Evolutionary conservation across 1,140 invertebrate genomes (phyloP).

Genomic region (Pachypeltis micranthus): DNA sequence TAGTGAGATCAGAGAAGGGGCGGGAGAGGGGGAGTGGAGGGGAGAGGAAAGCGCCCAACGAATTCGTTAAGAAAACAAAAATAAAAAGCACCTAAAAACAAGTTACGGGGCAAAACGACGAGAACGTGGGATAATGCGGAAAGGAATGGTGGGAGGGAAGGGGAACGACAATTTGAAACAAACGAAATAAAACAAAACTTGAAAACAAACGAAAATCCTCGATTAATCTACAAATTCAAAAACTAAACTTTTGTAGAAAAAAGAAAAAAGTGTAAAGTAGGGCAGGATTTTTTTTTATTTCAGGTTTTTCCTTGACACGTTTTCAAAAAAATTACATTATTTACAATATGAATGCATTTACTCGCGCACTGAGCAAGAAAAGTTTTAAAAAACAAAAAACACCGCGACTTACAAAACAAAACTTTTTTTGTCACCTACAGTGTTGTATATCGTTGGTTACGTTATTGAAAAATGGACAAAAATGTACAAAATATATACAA

Average conservation of each 20-base stretch:
- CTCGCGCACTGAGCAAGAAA: constrained; percentile 7
- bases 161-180: no score
- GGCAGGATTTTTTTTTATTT: constrained; percentile 24
- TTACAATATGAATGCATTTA: constrained; percentile 21
- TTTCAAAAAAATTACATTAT: constrained; percentile 25
- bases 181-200: background rate
- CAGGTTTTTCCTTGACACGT: constrained; percentile 23
- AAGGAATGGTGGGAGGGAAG: no score
- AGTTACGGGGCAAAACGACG: background rate
- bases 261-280: constrained; percentile 28
- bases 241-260: background rate
- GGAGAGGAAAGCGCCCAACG: background rate
- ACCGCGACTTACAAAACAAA: background rate
- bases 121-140: no score
- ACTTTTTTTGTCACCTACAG: constrained; percentile 20
- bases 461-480: constrained; percentile 22
- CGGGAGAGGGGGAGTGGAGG: background rate
- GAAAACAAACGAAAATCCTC: background rate
- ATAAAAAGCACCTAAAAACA: background rate
- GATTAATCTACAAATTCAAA: background rate
- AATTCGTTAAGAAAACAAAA: background rate
- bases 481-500: constrained; percentile 24
- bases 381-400: no score
- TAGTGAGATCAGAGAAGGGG: background rate
- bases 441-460: constrained; percentile 21